Evolutionary conservation across 2,797 vertebrate genomes (phyloP).

Genomic region (Chloroceryle amazona): DNA sequence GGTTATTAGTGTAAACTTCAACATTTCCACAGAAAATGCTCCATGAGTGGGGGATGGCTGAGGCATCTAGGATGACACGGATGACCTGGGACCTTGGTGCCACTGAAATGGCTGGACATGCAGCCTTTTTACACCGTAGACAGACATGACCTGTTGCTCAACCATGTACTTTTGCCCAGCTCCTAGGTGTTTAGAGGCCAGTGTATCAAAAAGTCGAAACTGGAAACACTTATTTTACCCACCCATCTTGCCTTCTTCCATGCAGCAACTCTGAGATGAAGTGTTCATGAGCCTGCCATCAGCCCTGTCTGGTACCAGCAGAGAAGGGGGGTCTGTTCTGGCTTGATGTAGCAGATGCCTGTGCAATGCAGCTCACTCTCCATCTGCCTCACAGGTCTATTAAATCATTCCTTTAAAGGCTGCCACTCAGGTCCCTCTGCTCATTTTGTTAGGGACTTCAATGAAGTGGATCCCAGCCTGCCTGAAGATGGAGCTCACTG

Average conservation of each 20-base stretch:
- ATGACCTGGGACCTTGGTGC: background rate
- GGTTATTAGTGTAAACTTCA: background rate
- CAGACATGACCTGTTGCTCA: accelerated
- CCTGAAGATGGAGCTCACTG: background rate
- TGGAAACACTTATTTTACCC: background rate
- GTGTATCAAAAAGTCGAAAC: background rate
- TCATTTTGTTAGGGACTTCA: background rate
- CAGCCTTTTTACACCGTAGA: background rate
- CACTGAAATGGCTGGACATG: background rate
- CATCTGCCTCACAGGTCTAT: background rate
- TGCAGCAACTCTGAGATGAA: background rate
- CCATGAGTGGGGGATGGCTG: background rate
- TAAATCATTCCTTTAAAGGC: background rate
- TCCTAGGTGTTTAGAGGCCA: background rate
- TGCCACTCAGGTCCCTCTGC: background rate
- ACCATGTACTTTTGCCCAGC: accelerated
- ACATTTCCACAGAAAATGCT: background rate
- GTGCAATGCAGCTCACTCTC: background rate
- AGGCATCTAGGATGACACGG: background rate
- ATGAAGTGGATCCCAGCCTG: background rate
- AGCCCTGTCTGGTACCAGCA: background rate
- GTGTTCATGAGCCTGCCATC: background rate
- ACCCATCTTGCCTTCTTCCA: background rate
- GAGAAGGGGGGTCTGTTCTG: background rate
- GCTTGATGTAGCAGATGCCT: accelerated